Evolutionary conservation across 2,888 invertebrate genomes (phyloP).

Genomic region (Litoditis marina): DNA sequence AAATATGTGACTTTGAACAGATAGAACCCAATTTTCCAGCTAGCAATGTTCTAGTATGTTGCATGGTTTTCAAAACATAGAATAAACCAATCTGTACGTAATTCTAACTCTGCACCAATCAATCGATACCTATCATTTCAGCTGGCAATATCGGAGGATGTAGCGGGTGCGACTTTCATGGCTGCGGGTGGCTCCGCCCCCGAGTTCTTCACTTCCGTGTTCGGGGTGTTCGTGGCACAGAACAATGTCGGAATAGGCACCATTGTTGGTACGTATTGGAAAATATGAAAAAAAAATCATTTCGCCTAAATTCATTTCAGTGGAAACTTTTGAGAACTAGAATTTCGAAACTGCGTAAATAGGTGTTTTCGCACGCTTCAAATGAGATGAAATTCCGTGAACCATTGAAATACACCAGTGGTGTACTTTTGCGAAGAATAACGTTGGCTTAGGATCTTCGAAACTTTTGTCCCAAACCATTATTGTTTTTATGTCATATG

Average conservation of each 20-base stretch:
- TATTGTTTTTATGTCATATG: not conserved
- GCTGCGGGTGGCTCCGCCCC: slow-evolving; percentile 97
- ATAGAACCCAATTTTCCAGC: too few species aligned
- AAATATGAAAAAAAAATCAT: too few species aligned
- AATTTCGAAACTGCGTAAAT: too few species aligned
- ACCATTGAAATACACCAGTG: too few species aligned
- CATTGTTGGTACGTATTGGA: slow-evolving; percentile 75
- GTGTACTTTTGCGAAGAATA: too few species aligned
- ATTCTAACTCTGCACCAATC: slow-evolving; percentile 2
- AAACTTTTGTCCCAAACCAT: not conserved
- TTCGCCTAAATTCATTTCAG: too few species aligned
- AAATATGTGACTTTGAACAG: too few species aligned
- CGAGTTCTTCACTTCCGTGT: slow-evolving; percentile 87
- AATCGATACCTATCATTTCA: slow-evolving; percentile 13
- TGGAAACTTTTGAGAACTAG: too few species aligned
- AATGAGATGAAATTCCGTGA: not conserved
- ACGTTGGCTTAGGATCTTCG: too few species aligned
- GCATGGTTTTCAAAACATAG: too few species aligned
- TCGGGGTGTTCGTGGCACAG: slow-evolving; percentile 94
- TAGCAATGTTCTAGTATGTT: too few species aligned
- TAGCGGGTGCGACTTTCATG: slow-evolving; percentile 98
- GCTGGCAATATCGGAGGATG: slow-evolving; percentile 88
- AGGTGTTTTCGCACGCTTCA: not conserved
- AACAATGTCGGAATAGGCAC: slow-evolving; percentile 93
- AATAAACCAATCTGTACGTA: too few species aligned